Conservation (phyloP, 1,140 invertebrate species). For the Phocides pigmalion region DNA sequence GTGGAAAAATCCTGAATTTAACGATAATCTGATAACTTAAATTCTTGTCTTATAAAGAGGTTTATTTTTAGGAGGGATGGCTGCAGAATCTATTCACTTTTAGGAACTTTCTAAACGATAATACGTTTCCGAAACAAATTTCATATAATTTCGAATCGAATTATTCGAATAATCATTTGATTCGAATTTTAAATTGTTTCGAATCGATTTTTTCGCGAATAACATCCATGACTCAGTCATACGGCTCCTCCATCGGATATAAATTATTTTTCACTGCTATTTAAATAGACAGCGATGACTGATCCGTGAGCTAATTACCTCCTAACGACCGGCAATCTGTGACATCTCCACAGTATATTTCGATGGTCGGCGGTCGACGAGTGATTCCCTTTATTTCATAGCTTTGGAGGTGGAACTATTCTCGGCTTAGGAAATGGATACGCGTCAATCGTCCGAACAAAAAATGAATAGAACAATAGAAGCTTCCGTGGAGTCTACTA, state of each 20-base stretch:
- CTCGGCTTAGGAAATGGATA: conserved; percentile 77
- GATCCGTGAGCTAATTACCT: conserved; percentile 76
- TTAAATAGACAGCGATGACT: conserved; percentile 70
- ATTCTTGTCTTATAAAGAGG: no score
- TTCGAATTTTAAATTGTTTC: conserved; percentile 33
- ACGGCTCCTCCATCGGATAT: conserved; percentile 48
- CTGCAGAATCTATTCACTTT: no score
- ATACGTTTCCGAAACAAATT: no score
- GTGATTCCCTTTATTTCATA: conserved; percentile 79
- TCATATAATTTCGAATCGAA: no score
- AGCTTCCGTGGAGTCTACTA: conserved; percentile 60
- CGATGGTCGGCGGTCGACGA: conserved; percentile 63
- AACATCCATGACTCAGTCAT: conserved; percentile 34
- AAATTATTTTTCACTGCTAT: conserved; percentile 66
- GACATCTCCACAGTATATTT: conserved; percentile 66
- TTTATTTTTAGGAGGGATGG: no score
- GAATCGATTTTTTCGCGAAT: conserved; percentile 57
- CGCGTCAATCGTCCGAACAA: conserved; percentile 70
- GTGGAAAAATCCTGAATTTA: no score
- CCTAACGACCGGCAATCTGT: conserved; percentile 73
- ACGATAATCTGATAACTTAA: no score
- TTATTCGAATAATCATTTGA: no score
- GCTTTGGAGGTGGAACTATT: conserved; percentile 66
- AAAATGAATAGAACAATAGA: conserved; percentile 63
- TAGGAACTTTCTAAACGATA: no score